phyloP scores from a whole-genome alignment of 1,140 invertebrate species.

The Argopecten irradians region DNA sequence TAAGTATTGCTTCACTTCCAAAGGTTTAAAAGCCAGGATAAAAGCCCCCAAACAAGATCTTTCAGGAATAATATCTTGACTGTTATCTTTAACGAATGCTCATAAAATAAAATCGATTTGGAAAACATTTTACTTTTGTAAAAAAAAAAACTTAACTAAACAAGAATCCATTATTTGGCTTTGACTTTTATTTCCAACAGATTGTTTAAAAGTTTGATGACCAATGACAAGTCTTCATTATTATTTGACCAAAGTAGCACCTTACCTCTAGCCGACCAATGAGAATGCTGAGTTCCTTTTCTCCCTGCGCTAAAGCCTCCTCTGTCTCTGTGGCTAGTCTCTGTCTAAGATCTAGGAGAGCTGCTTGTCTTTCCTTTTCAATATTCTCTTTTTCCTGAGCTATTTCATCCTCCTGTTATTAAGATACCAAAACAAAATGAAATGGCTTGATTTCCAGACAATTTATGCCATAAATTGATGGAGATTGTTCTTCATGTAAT shows the following conservation, averaged over 20 bases:
- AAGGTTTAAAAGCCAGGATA: too few relatives aligned
- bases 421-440: not conserved
- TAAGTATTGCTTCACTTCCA: too few relatives aligned
- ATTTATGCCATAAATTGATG: not conserved
- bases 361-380: slow-evolving; percentile 59
- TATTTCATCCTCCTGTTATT: slow-evolving; percentile 58
- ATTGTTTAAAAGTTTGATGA: slow-evolving; percentile 30
- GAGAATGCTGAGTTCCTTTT: slow-evolving; percentile 65
- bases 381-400: slow-evolving; percentile 61
- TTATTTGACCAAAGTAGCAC: not conserved
- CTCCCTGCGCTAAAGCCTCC: slow-evolving; percentile 66
- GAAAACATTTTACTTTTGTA: too few relatives aligned
- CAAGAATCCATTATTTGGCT: not conserved
- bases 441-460: not conserved
- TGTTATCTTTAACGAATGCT: too few relatives aligned
- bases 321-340: slow-evolving; percentile 69
- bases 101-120: too few relatives aligned
- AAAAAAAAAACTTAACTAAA: too few relatives aligned
- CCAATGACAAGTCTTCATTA: slow-evolving; percentile 64
- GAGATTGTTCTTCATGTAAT: too few relatives aligned
- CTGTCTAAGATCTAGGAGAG: slow-evolving; percentile 58
- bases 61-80: too few relatives aligned
- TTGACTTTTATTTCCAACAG: too few relatives aligned
- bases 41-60: too few relatives aligned
- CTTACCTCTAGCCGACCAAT: slow-evolving; percentile 73